A percentile compares a stretch with the other conserved stretches of the same genome.
Conservation (phyloP, 1,140 invertebrate genomes). For the Trachymyrmex septentrionalis region DNA sequence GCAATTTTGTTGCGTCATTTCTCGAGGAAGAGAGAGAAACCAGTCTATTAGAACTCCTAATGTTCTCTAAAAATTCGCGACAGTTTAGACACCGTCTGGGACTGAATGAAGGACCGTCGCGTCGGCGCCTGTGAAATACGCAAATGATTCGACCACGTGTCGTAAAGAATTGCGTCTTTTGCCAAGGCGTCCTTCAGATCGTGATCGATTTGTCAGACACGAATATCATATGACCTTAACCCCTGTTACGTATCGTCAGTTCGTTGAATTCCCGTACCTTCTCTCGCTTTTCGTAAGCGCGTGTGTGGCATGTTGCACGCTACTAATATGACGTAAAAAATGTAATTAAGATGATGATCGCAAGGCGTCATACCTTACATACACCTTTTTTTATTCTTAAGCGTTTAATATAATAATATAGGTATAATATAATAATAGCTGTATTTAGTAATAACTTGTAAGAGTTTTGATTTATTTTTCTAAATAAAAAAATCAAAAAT, state of each 20-base stretch:
- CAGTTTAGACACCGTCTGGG: conserved; percentile 41
- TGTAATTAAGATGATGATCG: conserved; percentile 3
- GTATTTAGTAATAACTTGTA: too few relatives aligned
- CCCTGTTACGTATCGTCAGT: conserved; percentile 46
- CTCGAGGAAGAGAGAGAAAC: conserved; percentile 5
- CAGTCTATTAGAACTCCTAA: conserved; percentile 48
- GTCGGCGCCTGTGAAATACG: conserved; percentile 28
- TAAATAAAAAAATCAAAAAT: neutral
- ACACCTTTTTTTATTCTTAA: neutral
- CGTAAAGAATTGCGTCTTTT: conserved; percentile 63
- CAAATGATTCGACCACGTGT: conserved; percentile 40
- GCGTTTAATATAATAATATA: conserved; percentile 39
- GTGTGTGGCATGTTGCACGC: conserved; percentile 16
- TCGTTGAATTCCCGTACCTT: conserved; percentile 31
- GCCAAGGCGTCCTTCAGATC: conserved; percentile 50
- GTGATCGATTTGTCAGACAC: conserved; percentile 43
- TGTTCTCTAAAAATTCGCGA: conserved; percentile 40
- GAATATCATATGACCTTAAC: conserved; percentile 61
- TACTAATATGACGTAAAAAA: conserved; percentile 13
- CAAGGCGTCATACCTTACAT: neutral
- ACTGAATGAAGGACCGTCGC: too few relatives aligned
- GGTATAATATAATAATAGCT: conserved; percentile 3
- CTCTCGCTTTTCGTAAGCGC: conserved; percentile 20
- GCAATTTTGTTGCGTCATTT: conserved; percentile 15
- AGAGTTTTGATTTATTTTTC: conserved; percentile 31